Base-by-base conservation (phyloP, 2,797 vertebrate species). In the Holocentrus rufus region DNA sequence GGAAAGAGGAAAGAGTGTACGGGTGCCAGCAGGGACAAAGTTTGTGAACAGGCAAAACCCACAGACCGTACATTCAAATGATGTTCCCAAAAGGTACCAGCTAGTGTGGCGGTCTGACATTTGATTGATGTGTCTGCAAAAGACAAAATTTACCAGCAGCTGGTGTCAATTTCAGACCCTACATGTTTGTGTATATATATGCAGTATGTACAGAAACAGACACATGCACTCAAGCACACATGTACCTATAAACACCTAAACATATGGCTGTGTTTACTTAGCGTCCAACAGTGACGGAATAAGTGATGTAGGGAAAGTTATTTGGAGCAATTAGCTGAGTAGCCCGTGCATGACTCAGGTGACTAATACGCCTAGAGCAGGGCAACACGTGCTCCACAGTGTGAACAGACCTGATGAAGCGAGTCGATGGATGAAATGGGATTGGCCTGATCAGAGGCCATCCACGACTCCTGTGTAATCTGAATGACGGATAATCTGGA, bases 401-500 rank as follows among this genome's bases (percentile, higher is more conserved):
- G 67, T 62, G 77, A 84, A 69, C 17, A 67, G 61, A 73, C 81
- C 72, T 63, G 50, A 67, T 60, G 49, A 68, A 69, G 22, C 11
- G 66, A 79, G 69, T 87, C 54, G 4, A 65, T 39, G 47, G 39
- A 46, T 50, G 61, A 57, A 60, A 78, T 36, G 42, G 50, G 82
- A 91, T 81, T 85, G 73, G 58, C 79, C 54, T 62, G 55, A 88
- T 76, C 69, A 75, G 76, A 68, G 66, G 67, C 69, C 30, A 73
- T 56, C 74, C 77, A 82, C n/a, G 42, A 73, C 87, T 69, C 54
- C 65, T 62, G 52, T 15, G 15, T 90, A 89, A 90, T 89, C 86
- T 85, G 59, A 80, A 77, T 78, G 69, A 81, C 20, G 55, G 72
- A 74, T 90, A 89, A 92, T 90, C 90, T 80, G 65, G 74, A 80